Conservation (phyloP, 2,797 vertebrate species). For the Oreochromis mossambicus region DNA sequence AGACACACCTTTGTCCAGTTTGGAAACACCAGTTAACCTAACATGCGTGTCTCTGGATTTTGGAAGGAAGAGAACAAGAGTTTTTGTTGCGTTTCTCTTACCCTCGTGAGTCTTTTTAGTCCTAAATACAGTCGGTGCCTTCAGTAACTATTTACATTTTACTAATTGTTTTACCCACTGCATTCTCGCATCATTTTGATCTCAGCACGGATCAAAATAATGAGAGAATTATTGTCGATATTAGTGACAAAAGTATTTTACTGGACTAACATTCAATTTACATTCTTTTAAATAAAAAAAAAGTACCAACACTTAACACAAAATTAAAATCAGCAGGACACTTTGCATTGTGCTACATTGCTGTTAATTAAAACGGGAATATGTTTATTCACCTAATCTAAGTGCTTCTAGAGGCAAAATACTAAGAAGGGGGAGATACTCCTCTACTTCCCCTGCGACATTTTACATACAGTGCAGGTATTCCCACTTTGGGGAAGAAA, state of each 20-base stretch:
- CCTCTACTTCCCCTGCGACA: neutral
- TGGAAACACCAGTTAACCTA: neutral
- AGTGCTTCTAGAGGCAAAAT: neutral
- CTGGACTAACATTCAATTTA: neutral
- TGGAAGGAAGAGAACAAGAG: neutral
- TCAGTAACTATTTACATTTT: neutral
- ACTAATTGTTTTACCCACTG: neutral
- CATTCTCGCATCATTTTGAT: neutral
- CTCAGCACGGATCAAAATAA: neutral
- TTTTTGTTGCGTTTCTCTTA: neutral
- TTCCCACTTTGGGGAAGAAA: neutral
- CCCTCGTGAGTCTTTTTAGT: neutral
- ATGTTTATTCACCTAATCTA: neutral
- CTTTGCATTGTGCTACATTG: neutral
- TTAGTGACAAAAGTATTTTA: neutral
- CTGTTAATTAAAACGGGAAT: neutral
- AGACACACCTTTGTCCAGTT: neutral
- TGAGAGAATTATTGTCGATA: neutral
- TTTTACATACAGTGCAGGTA: neutral
- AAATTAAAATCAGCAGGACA: neutral
- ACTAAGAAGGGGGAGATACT: neutral
- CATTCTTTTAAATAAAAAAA: neutral
- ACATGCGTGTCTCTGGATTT: neutral
- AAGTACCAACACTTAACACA: neutral
- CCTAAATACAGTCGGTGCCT: neutral